A percentile compares a stretch with the other conserved stretches of the same genome.
Conservation (phyloP, 2,797 vertebrate species). For the Margarornis squamiger region DNA sequence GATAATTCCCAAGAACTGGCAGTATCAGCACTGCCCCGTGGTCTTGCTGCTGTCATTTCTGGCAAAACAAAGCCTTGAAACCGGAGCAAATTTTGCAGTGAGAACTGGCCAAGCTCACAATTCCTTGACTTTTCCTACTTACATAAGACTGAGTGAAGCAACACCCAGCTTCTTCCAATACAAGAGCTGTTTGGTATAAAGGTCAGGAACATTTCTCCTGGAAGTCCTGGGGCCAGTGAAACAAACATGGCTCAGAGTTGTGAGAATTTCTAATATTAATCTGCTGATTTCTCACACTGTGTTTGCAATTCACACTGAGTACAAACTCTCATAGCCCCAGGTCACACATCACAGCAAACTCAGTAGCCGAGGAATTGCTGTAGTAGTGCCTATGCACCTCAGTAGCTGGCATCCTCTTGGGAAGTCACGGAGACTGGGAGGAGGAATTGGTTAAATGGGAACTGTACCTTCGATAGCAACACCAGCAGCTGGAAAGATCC, state of each 20-base stretch:
- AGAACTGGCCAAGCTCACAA: background rate
- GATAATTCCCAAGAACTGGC: background rate
- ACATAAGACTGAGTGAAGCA: background rate
- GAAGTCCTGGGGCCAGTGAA: background rate
- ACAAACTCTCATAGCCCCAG: background rate
- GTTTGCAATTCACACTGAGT: background rate
- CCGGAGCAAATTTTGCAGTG: background rate
- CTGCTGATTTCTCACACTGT: background rate
- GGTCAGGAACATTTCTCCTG: background rate
- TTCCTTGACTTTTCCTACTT: background rate
- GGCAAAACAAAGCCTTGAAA: background rate
- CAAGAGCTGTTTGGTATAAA: background rate
- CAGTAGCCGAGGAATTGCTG: fast-evolving
- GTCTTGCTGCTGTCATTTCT: background rate
- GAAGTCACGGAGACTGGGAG: background rate
- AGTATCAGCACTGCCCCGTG: fast-evolving
- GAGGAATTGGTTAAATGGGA: background rate
- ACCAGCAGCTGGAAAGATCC: background rate
- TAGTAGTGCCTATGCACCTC: background rate
- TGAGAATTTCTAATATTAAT: background rate
- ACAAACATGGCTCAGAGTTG: background rate
- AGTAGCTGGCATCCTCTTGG: background rate
- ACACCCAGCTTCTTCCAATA: background rate
- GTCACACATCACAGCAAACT: background rate
- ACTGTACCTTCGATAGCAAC: background rate